Conservation (phyloP, 2,888 invertebrate species). For the Gryllus longicercus region DNA sequence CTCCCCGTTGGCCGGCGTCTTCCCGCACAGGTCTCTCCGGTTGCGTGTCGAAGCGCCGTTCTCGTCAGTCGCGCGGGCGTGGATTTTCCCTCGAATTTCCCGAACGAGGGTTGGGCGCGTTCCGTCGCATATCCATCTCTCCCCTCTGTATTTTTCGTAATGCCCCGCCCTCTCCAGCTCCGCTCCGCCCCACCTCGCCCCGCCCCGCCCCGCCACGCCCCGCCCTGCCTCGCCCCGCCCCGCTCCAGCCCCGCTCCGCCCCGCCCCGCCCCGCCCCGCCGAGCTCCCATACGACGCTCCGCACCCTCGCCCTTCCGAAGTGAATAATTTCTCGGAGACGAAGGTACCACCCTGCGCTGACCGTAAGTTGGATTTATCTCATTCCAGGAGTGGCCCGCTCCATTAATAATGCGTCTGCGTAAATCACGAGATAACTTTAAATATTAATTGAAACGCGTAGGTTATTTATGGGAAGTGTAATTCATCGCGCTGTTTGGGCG, state of each 20-base stretch:
- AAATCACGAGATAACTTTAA: background rate
- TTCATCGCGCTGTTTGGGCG: background rate
- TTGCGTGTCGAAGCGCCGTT: background rate
- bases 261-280: background rate
- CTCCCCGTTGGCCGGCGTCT: background rate
- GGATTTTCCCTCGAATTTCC: background rate
- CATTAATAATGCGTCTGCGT: background rate
- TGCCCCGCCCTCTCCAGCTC: too few species aligned
- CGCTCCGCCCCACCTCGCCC: too few species aligned
- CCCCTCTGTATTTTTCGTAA: background rate
- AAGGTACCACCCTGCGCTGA: background rate
- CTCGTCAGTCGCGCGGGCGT: background rate
- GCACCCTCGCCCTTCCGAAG: background rate
- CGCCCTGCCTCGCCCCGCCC: too few species aligned
- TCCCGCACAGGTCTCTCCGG: background rate
- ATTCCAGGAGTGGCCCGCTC: background rate
- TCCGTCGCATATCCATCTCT: background rate
- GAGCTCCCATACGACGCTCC: background rate
- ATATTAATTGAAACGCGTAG: slow-evolving; percentile 1
- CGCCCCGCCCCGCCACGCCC: too few species aligned
- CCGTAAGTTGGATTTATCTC: background rate
- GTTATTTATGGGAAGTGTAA: background rate
- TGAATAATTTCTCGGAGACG: background rate
- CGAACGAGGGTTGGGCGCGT: background rate
- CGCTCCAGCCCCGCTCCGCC: too few species aligned